Conservation (phyloP, 2,888 invertebrate genomes). For the Hydrotaea cyrtoneurina region DNA sequence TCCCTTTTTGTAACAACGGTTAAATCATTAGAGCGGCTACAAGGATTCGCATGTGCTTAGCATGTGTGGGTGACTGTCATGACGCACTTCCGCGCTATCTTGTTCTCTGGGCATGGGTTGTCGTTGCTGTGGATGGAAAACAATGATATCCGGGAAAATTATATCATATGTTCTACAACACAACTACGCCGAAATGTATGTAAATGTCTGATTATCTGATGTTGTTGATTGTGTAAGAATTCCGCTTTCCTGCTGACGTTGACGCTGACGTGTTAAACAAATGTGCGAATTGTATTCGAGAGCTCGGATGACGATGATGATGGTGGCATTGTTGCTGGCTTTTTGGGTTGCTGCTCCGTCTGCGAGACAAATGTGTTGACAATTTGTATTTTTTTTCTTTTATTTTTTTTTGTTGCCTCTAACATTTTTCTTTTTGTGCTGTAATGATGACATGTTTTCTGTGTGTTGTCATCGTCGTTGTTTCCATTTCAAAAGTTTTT, state of each 20-base stretch:
- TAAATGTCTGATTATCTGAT: slow-evolving; percentile 32
- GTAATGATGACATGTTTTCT: neutral
- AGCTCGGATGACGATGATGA: no score
- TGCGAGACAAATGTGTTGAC: slow-evolving; percentile 29
- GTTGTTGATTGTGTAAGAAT: slow-evolving; percentile 1
- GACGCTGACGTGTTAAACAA: neutral
- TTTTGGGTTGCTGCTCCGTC: neutral
- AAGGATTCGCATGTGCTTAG: neutral
- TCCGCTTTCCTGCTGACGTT: slow-evolving; percentile 19
- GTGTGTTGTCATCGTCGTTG: neutral
- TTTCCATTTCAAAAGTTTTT: neutral
- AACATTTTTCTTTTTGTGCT: neutral
- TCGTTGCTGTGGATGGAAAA: slow-evolving; percentile 5
- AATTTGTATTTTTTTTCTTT: slow-evolving; percentile 8
- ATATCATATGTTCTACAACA: slow-evolving; percentile 7
- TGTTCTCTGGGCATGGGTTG: neutral
- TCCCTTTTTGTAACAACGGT: neutral
- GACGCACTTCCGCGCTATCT: neutral
- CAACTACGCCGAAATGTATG: slow-evolving; percentile 4
- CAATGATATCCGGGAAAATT: slow-evolving; percentile 33
- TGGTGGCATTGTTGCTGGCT: neutral
- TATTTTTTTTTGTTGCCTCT: neutral
- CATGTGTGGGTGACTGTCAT: neutral
- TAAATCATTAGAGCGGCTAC: neutral
- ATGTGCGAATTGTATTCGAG: slow-evolving; percentile 12